Base-by-base conservation (phyloP, 1,140 invertebrate species). In the Magallana ariakensis region DNA sequence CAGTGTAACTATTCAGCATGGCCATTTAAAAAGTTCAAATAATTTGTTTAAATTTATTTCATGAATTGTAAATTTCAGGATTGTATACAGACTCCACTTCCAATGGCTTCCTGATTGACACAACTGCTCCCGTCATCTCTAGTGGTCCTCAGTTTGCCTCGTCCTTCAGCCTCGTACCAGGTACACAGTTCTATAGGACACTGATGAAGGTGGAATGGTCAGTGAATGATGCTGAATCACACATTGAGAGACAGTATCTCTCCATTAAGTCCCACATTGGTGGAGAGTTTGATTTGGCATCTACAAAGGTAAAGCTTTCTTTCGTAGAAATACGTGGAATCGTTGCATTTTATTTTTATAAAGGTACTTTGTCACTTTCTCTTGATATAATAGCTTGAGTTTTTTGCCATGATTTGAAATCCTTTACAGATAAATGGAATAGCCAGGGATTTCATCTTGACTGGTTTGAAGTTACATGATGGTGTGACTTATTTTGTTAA, bases 61-160 rank as follows among this genome's bases (percentile, higher is more conserved):
- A 16, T 1, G 22, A 15, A 11, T 75, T 81, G 15, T 81, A n/a
- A n/a, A 16, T 53, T 2, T n/a, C 62, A 88, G 87, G 87, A 26
- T 60, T 88, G 9, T 86, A 62, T 58, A 80, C 85, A 19, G 85
- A 84, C n/a, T 46, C 85, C 9, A 86, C 46, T 16, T 92, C 91
- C 5, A 89, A 90, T 86, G 91, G 91, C 15, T 90, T 92, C 54
- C 86, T 84, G 4, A 86, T 92, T 16, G 91, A 91, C 60, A 85
- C 26, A 4, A 88, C 87, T 55, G 6, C 80, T 5, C 91, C 91
- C 15, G 54, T 75, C 10, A 82, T 86, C 0, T n/a, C 53, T 13
- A 58, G 26, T 19, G 75, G 54, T 82, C 88, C 88, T 1, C 26
- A 16, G 16, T 83, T 91, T 33, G 75, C 83, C 8, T 60, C 26